Percentiles rank a stretch among this genome's conserved stretches.
These are phyloP conservation scores for Sycophila sp. DNA, from an alignment of 1,140 invertebrate genomes.

Conservation along the genomic window DNA sequence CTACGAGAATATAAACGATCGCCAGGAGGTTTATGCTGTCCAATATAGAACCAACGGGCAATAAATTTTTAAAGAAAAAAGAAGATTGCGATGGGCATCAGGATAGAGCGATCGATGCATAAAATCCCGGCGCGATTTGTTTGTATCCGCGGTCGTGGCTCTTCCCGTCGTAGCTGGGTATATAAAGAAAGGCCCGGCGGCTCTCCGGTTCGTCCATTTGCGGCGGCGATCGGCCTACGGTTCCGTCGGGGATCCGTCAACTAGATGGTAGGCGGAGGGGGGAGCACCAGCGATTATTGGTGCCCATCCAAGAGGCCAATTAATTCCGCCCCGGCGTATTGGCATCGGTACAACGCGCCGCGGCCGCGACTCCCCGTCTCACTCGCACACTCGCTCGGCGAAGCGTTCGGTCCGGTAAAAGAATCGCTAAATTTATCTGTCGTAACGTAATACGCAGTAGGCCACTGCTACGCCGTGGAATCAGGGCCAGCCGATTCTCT, in stretches of 20 bases:
- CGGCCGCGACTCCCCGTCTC: slow-evolving; percentile 24
- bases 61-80: too few relatives aligned
- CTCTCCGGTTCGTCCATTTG: not conserved
- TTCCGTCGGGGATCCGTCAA: too few relatives aligned
- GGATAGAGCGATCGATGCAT: too few relatives aligned
- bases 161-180: too few relatives aligned
- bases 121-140: too few relatives aligned
- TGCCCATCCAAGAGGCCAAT: slow-evolving; percentile 58
- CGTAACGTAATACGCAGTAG: slow-evolving; percentile 62
- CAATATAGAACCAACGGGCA: too few relatives aligned
- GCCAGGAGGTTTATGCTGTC: too few relatives aligned
- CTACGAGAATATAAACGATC: too few relatives aligned
- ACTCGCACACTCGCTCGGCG: not conserved
- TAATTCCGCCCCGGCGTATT: slow-evolving; percentile 61
- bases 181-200: not conserved
- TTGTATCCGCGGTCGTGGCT: too few relatives aligned
- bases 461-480: slow-evolving; percentile 32
- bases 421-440: slow-evolving; percentile 65
- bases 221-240: not conserved
- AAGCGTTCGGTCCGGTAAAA: slow-evolving; percentile 49
- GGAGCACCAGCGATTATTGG: slow-evolving; percentile 45
- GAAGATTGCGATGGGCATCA: too few relatives aligned
- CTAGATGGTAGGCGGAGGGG: not conserved
- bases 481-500: slow-evolving; percentile 25
- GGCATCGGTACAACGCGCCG: slow-evolving; percentile 58